Base-by-base conservation (phyloP, 2,113 vertebrate genomes). In the Lampris megalopsis region DNA sequence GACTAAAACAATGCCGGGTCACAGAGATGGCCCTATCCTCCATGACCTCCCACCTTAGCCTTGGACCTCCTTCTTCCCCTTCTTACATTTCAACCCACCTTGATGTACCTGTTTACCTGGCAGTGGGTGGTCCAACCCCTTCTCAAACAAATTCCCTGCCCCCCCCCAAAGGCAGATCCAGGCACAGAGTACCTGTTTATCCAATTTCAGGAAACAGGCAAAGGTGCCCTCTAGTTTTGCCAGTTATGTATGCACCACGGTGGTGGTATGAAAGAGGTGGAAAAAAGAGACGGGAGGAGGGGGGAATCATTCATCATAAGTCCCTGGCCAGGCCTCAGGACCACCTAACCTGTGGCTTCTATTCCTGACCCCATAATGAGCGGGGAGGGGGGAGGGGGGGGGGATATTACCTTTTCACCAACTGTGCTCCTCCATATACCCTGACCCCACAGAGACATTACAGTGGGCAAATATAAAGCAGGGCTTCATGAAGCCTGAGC, bases 261-360 rank as follows among this genome's bases (percentile, higher is more conserved):
- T 69, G 68, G 79, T 65, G 6, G 66, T 71, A 80, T 87, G 79
- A 70, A 59, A 72, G 59, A 64, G 53, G 52, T 73, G 86, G 85
- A 80, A 60, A 83, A 77, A 63, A 68, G 83, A 71, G 52, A 68
- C 41, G 40, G 68, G 50, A 56, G 85, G 88, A 88, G 87, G 89
- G 59, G 89, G 86, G 87, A 82, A 83, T 94, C 93, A 92, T 89
- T 95, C 93, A 92, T 79, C 83, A 86, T 82, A 90, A 90, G 83
- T 89, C 92, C 92, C 92, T 84, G 87, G 92, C 83, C 85, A 71
- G 92, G 88, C 93, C 88, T 77, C 85, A 82, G 90, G 96, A 96
- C 95, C 95, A 96, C 96, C 95, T 96, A 96, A 95, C 79, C 82
- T 92, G 92, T 62, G 53, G 94, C 92, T 95, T 94, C 94, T 93